phyloP scores from a whole-genome alignment of 2,113 vertebrate species.

The Urocolius indicus region DNA sequence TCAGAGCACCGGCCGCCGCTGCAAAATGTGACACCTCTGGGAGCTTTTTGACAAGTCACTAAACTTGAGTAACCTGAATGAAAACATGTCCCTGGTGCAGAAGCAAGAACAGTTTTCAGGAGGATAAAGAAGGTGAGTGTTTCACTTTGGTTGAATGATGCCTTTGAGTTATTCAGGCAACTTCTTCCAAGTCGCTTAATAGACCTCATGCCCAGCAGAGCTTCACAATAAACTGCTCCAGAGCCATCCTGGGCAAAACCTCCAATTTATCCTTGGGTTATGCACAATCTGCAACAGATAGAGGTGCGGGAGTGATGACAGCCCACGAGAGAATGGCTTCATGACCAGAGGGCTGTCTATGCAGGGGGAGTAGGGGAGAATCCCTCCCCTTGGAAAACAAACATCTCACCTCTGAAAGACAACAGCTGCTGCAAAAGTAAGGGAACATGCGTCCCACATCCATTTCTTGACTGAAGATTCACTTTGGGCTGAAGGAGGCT shows the following conservation, averaged over 20 bases:
- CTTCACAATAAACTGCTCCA: neutral
- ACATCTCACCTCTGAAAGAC: neutral
- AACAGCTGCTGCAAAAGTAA: neutral
- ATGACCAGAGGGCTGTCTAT: neutral
- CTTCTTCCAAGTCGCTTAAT: neutral
- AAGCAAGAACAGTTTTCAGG: neutral
- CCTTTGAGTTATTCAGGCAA: neutral
- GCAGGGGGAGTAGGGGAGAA: neutral
- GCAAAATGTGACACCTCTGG: neutral
- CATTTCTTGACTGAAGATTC: neutral
- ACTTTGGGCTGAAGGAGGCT: neutral
- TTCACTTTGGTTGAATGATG: neutral
- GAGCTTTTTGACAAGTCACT: neutral
- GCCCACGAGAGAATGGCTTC: neutral
- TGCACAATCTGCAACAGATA: neutral
- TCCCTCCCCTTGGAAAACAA: conserved; percentile 49
- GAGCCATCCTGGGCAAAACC: neutral
- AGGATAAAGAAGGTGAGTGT: neutral
- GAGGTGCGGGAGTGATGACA: neutral
- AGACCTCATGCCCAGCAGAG: neutral
- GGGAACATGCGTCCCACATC: neutral
- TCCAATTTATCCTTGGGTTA: neutral
- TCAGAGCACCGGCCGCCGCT: rapidly evolving
- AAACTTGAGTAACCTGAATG: neutral
- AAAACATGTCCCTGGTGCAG: neutral